phyloP scores from a whole-genome alignment of 2,797 vertebrate genomes.

The Siniperca obscura region DNA sequence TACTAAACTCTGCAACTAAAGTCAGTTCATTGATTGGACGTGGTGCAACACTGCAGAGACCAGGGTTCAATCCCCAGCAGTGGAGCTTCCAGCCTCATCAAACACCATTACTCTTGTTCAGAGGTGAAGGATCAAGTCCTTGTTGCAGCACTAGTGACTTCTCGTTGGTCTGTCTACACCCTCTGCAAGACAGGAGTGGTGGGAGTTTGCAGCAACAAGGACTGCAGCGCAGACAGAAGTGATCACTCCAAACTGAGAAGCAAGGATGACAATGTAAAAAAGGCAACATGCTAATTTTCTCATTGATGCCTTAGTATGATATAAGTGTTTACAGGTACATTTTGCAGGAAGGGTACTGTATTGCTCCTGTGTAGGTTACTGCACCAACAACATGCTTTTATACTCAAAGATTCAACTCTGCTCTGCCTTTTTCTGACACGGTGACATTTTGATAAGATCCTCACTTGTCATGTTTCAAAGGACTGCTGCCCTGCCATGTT shows the following conservation, averaged over 20 bases:
- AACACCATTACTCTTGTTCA: conserved; percentile 19
- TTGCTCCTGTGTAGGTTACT: neutral
- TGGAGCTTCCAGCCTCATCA: conserved; percentile 34
- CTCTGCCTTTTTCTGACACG: conserved; percentile 44
- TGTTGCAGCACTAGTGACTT: conserved; percentile 22
- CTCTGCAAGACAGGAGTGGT: conserved; percentile 13
- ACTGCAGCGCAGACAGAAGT: conserved; percentile 25
- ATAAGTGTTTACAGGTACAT: neutral
- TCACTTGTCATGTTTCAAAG: conserved; percentile 68
- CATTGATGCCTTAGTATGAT: neutral
- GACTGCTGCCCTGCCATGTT: conserved; percentile 46
- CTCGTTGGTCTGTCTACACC: conserved; percentile 5
- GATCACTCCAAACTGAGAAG: neutral
- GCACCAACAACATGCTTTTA: conserved; percentile 23
- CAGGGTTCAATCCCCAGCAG: neutral
- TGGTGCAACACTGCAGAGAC: conserved; percentile 10
- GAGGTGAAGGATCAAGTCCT: conserved; percentile 19
- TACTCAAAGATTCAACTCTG: conserved; percentile 35
- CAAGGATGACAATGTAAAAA: neutral
- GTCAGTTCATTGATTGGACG: neutral
- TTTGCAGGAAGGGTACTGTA: neutral
- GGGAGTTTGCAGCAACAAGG: conserved; percentile 6
- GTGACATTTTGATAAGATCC: conserved; percentile 70
- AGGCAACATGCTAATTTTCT: neutral
- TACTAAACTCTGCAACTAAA: neutral